A percentile compares a stretch with the other conserved stretches of the same genome.
These are phyloP conservation scores for Lasioglossum oenotherae DNA, from an alignment of 2,888 invertebrate species.

Conservation along the genomic window DNA sequence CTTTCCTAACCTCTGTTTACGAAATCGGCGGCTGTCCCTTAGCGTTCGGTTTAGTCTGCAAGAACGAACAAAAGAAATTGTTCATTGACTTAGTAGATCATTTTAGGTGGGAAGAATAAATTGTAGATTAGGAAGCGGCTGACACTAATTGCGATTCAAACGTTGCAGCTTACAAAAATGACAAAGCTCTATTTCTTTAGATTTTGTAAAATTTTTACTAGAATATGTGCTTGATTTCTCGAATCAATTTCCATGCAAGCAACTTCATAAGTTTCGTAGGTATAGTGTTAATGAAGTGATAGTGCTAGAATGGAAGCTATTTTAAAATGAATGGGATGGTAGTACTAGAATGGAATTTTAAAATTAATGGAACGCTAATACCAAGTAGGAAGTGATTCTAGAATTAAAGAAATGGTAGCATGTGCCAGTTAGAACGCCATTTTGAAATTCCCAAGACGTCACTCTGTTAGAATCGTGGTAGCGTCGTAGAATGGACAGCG, in stretches of 20 bases:
- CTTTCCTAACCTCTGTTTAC: background rate
- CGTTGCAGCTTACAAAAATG: too few species aligned
- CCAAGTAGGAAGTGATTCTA: too few species aligned
- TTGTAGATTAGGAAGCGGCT: background rate
- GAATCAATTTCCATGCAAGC: too few species aligned
- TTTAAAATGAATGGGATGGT: background rate
- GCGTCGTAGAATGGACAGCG: background rate
- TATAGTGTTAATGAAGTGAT: too few species aligned
- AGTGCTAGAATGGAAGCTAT: background rate
- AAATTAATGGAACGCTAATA: too few species aligned
- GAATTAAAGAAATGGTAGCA: too few species aligned
- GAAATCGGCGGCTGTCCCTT: background rate
- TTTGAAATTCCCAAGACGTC: background rate
- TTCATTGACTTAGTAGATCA: background rate
- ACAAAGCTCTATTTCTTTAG: too few species aligned
- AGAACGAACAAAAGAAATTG: background rate
- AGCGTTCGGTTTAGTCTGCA: background rate
- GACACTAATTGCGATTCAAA: too few species aligned
- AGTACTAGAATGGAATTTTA: background rate
- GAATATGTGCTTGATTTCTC: too few species aligned
- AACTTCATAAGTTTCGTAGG: too few species aligned
- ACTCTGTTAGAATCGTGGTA: background rate
- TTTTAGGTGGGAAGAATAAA: background rate
- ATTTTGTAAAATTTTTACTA: too few species aligned
- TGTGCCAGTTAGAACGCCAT: background rate